phyloP scores from a whole-genome alignment of 1,140 invertebrate species.

The Carposina sasakii region DNA sequence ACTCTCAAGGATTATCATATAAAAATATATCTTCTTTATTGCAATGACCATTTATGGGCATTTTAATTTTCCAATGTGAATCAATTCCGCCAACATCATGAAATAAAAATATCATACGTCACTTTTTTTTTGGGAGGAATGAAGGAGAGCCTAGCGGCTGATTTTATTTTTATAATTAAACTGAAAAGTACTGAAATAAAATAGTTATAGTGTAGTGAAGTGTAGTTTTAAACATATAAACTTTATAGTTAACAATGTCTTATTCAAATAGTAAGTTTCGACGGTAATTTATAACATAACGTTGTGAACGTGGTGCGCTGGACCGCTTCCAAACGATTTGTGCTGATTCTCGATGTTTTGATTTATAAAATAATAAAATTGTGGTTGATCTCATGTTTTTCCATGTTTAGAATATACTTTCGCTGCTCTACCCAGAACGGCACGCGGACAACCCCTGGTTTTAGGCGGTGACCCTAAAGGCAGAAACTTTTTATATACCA shows the following conservation, averaged over 20 bases:
- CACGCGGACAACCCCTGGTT: constrained; percentile 93
- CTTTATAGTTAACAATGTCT: constrained; percentile 49
- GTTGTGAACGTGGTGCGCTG: not conserved
- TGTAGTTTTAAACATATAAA: constrained; percentile 39
- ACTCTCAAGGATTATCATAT: no score
- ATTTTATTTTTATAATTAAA: constrained; percentile 55
- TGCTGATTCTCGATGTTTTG: no score
- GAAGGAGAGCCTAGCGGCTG: constrained; percentile 58
- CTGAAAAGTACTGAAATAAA: constrained; percentile 49
- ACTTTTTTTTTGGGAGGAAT: constrained; percentile 54
- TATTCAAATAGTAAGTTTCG: constrained; percentile 65
- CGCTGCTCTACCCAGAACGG: constrained; percentile 93
- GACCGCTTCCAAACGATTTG: not conserved
- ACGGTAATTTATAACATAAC: not conserved
- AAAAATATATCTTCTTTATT: no score
- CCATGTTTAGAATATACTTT: constrained; percentile 86
- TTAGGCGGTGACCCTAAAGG: constrained; percentile 96
- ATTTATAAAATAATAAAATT: no score
- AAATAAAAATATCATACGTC: constrained; percentile 38
- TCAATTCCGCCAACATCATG: constrained; percentile 27
- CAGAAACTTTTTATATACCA: constrained; percentile 97
- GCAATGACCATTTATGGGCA: constrained; percentile 37
- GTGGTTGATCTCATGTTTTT: constrained; percentile 34
- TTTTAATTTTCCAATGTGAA: constrained; percentile 21
- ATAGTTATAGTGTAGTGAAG: constrained; percentile 34